Base-by-base conservation (phyloP, 2,113 vertebrate genomes). In the Scomber colias region DNA sequence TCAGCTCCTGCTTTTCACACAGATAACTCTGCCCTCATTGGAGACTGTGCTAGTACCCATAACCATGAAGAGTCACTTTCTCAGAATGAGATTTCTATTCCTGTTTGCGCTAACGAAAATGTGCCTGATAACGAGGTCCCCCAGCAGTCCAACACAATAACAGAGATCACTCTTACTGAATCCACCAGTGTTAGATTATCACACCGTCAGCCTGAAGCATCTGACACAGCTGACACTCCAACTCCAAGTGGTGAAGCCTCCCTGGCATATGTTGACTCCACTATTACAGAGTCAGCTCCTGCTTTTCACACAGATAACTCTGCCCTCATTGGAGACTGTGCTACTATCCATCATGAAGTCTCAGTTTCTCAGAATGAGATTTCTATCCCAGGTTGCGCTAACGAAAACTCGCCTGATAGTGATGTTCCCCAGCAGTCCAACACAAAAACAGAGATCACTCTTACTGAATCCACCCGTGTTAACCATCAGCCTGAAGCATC, bases 151-250 rank as follows among this genome's bases (percentile, higher is more conserved):
- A 0, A 11, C 53, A 54, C 56, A 30, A 67, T 71, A 40, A 11
- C 48, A 15, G 71, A 62, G 2, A 21, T 27, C 56, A 7, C 13
- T 53, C 35, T 30, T 13, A 0, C 31, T 9, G 49, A 81, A 49
- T 56, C 77, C 27, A 51, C 16, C 56, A 11, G 8, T 60, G 8
- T 21, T 12, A 4, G 21, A 8, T 19, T 45, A 27, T 48, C 84
- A 67, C 7, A 50, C 35, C 73, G 14, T 49, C 76, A 75, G 40
- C 27, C 61, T 3, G 53, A 61, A n/a, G 45, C 48, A 31, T 19
- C 31, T 5, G 75, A 55, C 30, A 1, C 3, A 9, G 45, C 8
- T 60, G 49, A 62, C 54, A 3, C 9, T 3, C 6, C 24, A 48
- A 14, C 24, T 54, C 31, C 21, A 59, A 71, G 24, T 4, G 14